phyloP scores from a whole-genome alignment of 2,797 vertebrate genomes.

The Pteronotus mesoamericanus region DNA sequence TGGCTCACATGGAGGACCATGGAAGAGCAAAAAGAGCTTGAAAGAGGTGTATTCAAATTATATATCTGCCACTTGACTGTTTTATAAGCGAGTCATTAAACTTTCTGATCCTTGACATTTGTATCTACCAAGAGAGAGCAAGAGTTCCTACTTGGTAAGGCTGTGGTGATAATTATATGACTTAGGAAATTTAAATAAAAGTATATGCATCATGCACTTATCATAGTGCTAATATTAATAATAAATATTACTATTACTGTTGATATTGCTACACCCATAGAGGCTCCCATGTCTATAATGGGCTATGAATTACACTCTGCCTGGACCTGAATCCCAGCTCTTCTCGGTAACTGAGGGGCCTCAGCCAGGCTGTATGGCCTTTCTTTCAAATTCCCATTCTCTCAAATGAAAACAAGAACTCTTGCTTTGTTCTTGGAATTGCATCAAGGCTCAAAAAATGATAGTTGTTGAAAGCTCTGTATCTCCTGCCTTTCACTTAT shows the following conservation, averaged over 20 bases:
- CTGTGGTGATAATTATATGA: neutral
- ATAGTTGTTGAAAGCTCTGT: neutral
- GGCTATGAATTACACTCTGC: neutral
- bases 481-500: neutral
- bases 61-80: neutral
- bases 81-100: neutral
- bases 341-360: neutral
- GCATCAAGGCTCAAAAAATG: neutral
- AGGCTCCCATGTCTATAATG: neutral
- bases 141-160: neutral
- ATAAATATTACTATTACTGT: neutral
- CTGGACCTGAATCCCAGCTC: neutral
- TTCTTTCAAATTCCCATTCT: neutral
- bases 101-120: neutral
- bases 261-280: neutral
- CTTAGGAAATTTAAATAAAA: conserved; percentile 15
- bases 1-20: rapidly evolving
- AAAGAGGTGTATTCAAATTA: neutral
- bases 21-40: neutral
- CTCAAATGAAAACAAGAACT: neutral
- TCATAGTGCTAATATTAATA: neutral
- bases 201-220: neutral
- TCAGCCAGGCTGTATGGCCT: neutral
- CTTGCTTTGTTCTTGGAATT: conserved; percentile 7
- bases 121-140: neutral